These are phyloP conservation scores for Solen grandis DNA, from an alignment of 1,140 invertebrate species.

Conservation along the genomic window DNA sequence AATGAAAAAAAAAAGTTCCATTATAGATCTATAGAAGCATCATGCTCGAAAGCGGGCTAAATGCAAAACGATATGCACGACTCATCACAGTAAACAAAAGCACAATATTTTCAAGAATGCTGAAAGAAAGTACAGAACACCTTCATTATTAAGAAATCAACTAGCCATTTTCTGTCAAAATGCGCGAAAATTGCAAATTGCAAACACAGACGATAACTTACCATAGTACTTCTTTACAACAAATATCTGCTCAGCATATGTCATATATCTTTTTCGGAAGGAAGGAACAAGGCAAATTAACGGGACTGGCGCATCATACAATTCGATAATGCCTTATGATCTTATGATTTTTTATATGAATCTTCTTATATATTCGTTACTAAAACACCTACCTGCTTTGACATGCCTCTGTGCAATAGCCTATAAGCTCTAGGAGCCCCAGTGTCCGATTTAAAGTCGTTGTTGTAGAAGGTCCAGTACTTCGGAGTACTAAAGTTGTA, in stretches of 20 bases:
- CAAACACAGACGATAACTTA: background rate
- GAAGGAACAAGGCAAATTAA: background rate
- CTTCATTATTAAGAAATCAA: too few species aligned
- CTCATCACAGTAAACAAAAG: too few species aligned
- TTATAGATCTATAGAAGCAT: too few species aligned
- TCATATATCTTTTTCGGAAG: background rate
- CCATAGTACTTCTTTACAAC: background rate
- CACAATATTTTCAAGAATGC: too few species aligned
- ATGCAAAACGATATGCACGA: too few species aligned
- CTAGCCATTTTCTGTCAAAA: too few species aligned
- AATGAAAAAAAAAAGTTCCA: too few species aligned
- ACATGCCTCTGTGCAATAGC: conserved; percentile 44
- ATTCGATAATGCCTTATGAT: background rate
- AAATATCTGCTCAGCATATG: background rate
- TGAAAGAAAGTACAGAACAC: too few species aligned
- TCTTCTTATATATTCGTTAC: too few species aligned
- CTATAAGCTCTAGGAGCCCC: conserved; percentile 57
- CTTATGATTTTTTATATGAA: conserved; percentile 64
- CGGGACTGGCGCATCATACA: background rate
- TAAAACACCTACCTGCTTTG: conserved; percentile 50
- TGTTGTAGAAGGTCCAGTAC: conserved; percentile 62
- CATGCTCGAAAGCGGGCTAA: too few species aligned
- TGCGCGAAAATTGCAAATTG: too few species aligned
- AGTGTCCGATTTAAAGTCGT: conserved; percentile 20
- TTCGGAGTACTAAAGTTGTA: conserved; percentile 57